phyloP scores from a whole-genome alignment of 2,888 invertebrate genomes.

The Camponotus fellah region DNA sequence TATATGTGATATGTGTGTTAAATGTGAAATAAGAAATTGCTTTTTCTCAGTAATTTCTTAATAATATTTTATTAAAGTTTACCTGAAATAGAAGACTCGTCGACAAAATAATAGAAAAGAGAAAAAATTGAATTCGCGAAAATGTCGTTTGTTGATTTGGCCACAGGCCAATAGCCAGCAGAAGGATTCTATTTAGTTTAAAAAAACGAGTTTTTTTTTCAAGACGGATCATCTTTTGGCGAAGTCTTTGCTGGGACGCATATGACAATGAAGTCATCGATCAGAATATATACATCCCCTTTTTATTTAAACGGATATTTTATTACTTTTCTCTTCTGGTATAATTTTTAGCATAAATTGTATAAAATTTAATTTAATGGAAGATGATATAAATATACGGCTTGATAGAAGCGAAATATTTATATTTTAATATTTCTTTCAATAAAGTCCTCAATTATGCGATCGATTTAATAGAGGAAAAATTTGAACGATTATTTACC shows the following conservation, averaged over 20 bases:
- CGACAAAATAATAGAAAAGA: not conserved
- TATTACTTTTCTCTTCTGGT: not conserved
- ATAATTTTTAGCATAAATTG: not conserved
- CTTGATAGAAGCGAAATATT: not conserved
- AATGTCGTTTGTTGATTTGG: not conserved
- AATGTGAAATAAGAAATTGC: no score
- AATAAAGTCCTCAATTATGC: not conserved
- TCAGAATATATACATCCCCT: not conserved
- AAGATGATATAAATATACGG: not conserved
- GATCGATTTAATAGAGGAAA: slow-evolving; percentile 3
- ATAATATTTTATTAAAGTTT: not conserved
- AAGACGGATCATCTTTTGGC: not conserved
- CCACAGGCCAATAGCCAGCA: not conserved
- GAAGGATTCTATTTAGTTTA: not conserved
- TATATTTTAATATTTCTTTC: not conserved
- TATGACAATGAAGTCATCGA: not conserved
- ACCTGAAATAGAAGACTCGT: not conserved
- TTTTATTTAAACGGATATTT: not conserved
- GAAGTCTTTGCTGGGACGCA: not conserved
- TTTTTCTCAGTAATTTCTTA: no score
- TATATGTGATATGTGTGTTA: no score
- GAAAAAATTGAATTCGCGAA: not conserved
- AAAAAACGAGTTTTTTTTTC: not conserved
- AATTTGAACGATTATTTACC: not conserved
- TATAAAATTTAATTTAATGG: not conserved